These are phyloP conservation scores for Cranoglanis bouderius DNA, from an alignment of 2,113 vertebrate species.

Conservation along the genomic window DNA sequence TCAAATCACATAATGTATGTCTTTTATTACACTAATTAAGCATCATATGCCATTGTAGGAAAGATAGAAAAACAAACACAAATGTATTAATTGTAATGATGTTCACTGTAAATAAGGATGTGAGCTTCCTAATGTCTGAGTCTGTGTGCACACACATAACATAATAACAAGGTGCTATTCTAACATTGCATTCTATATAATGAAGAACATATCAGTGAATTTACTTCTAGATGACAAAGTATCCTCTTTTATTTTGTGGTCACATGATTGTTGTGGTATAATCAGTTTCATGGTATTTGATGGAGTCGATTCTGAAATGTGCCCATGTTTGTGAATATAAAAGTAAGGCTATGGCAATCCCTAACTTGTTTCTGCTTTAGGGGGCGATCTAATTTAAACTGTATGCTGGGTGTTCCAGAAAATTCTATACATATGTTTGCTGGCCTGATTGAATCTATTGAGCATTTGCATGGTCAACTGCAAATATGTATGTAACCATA, in stretches of 20 bases:
- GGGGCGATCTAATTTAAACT: slow-evolving; percentile 23
- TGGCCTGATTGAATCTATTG: neutral
- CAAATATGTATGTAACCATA: neutral
- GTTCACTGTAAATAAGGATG: slow-evolving; percentile 46
- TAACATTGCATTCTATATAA: slow-evolving; percentile 27
- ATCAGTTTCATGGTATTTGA: slow-evolving; percentile 39
- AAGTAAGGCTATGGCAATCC: slow-evolving; percentile 20
- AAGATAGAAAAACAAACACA: slow-evolving; percentile 21
- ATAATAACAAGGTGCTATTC: slow-evolving; percentile 48
- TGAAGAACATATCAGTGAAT: slow-evolving; percentile 36
- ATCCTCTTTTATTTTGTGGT: slow-evolving; percentile 23
- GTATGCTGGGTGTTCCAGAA: slow-evolving; percentile 12
- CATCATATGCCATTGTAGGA: slow-evolving; percentile 27
- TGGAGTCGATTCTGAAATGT: slow-evolving; percentile 30
- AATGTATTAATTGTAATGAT: slow-evolving; percentile 36
- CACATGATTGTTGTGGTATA: slow-evolving; percentile 39
- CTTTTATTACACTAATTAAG: slow-evolving; percentile 8
- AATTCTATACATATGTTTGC: neutral
- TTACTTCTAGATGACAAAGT: slow-evolving; percentile 24
- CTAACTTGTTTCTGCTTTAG: slow-evolving; percentile 10
- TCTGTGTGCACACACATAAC: slow-evolving; percentile 23
- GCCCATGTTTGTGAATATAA: slow-evolving; percentile 41
- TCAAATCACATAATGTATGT: slow-evolving; percentile 15
- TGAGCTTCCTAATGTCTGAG: slow-evolving; percentile 41
- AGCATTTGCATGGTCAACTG: neutral